These are phyloP conservation scores for Stenolophus ochropezus DNA, from an alignment of 2,888 invertebrate genomes.

Conservation along the genomic window DNA sequence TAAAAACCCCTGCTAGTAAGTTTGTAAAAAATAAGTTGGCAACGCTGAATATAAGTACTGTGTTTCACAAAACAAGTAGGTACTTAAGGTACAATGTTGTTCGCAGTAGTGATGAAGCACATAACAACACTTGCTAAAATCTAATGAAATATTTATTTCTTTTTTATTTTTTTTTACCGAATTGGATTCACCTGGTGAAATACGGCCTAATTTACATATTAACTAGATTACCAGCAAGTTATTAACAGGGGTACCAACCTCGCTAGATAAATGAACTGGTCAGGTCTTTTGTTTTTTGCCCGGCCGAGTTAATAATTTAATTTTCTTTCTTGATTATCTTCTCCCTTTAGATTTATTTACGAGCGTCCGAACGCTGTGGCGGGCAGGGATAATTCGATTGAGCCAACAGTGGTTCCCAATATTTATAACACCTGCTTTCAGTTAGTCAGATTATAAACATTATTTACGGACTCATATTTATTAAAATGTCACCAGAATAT, in stretches of 20 bases:
- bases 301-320: slow-evolving; percentile 6
- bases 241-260: slow-evolving; percentile 10
- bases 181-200: not conserved
- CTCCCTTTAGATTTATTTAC: slow-evolving; percentile 2
- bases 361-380: too few relatives aligned
- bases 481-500: too few relatives aligned
- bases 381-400: not conserved
- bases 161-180: not conserved
- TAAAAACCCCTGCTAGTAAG: too few relatives aligned
- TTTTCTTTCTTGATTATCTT: not conserved
- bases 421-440: not conserved
- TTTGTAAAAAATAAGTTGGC: too few relatives aligned
- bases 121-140: not conserved
- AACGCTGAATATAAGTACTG: too few relatives aligned
- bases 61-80: too few relatives aligned
- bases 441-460: too few relatives aligned
- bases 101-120: too few relatives aligned
- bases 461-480: too few relatives aligned
- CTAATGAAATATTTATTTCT: not conserved
- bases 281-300: not conserved
- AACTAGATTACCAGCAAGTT: slow-evolving; percentile 10
- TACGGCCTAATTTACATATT: slow-evolving; percentile 14
- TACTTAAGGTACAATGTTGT: too few relatives aligned
- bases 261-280: slow-evolving; percentile 1
- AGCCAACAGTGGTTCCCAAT: not conserved